Evolutionary conservation across 2,113 vertebrate species (phyloP), one percentile per base, ranked within the genome.

Genomic region (Leptobrachium ailaonicum): DNA sequence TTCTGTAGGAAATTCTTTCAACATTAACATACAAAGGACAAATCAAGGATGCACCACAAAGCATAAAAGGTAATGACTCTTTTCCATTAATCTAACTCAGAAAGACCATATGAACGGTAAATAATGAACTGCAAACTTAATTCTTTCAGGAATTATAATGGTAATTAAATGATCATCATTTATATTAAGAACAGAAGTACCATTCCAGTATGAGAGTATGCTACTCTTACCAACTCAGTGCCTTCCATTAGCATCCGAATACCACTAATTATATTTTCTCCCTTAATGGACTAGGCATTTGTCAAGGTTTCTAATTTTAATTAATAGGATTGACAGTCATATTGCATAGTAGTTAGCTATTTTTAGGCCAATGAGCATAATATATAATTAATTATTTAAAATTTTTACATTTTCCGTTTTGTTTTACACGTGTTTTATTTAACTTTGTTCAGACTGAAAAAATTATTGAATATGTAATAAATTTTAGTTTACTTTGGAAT

Each of bases 281-380:
- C 40, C 73, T 76, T 76, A 76, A 76, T 76, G 75, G 47, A 68
- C 75, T 68, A 76, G 32, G 75, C 75, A 76, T 76, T 68, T n/a
- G 64, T 76, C 75, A 76, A 76, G 75, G 75, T 77, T 47, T 77
- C 50, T 77, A 77, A 77, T 50, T 77, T 77, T 77, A 77, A 77
- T 77, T 77, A 77, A 77, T 77, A 69, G 66, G 75, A 77, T 77
- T 77, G 54, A 77, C 75, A 58, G 75, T 58, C 75, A 58, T 58
- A 43, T 69, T 56, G 75, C 43, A 69, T 53, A 69, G 66, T 58
- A 66, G 67, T 69, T 58, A 69, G 42, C 66, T 77, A 69, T 68
- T 56, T 77, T 77, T 77, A 77, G 75, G 75, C 69, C 75, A 77
- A 40, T 77, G 75, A 77, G 66, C 75, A 69, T 69, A 67, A 40